Evolutionary conservation across 2,113 vertebrate species (phyloP).

Genomic region (Arizona elegans): DNA sequence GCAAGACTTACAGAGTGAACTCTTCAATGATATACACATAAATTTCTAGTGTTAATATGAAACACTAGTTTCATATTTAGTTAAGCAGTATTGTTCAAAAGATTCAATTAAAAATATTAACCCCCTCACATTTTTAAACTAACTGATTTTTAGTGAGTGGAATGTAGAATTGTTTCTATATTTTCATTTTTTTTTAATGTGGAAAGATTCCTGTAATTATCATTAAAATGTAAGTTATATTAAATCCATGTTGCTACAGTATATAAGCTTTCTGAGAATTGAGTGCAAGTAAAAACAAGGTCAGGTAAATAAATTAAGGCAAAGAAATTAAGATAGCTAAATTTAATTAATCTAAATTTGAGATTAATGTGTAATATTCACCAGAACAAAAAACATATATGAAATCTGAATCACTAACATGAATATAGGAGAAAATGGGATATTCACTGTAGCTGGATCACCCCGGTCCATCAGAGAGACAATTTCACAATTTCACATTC

Average conservation of each 20-base stretch:
- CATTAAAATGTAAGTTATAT: background rate
- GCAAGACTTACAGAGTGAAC: background rate
- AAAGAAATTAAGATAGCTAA: background rate
- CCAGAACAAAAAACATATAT: background rate
- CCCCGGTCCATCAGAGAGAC: background rate
- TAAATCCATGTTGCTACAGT: background rate
- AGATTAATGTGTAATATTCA: background rate
- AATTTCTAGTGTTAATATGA: background rate
- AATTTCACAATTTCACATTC: slow-evolving; percentile 36
- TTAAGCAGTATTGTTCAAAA: background rate
- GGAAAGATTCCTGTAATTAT: background rate
- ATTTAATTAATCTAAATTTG: no score
- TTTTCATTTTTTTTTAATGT: background rate
- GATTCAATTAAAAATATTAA: background rate
- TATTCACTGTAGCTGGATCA: background rate
- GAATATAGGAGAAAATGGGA: background rate
- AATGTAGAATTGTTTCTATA: background rate
- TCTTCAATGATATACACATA: background rate
- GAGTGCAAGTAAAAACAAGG: background rate
- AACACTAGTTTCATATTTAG: background rate
- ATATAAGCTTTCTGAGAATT: background rate
- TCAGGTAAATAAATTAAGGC: background rate
- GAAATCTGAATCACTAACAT: background rate
- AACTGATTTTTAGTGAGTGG: background rate
- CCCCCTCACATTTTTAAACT: background rate